Evolutionary conservation across 2,888 invertebrate genomes (phyloP), one percentile per base, ranked within the genome.

Genomic region (Polydrusus tereticollis): DNA sequence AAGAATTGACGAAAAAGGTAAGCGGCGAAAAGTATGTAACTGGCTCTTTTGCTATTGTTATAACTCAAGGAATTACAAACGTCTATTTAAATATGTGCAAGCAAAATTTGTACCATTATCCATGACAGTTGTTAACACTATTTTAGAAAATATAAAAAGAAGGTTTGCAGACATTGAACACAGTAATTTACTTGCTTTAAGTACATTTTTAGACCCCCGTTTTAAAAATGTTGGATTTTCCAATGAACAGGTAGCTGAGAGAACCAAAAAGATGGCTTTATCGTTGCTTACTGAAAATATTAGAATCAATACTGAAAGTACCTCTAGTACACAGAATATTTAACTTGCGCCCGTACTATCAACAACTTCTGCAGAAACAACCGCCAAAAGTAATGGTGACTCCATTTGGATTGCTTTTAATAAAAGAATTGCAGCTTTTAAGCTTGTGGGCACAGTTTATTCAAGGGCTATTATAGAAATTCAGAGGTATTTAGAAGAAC

Each of bases 131-230:
- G 10, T 45, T 6, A 45, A 16, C 2, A 8, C 2, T 1, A 6
- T 60, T 21, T 14, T 43, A 71, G 36, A 58, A 62, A 47, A 36
- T 36, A 55, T 60, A 7, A 38, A 16, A 20, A 20, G 12, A 8
- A 52, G 77, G 71, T 55, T 77, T 16, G 74, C 68, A 1, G 69
- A 74, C 20, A 23, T 78, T n/a, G 76, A 77, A 70, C 73, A 55
- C 21, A 74, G 70, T 45, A 68, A 73, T 14, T 67, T 72, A 20
- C 33, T 77, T 10, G n/a, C 65, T 16, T 14, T 76, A 16, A 33
- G 73, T 12, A 78, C 75, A 45, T 76, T 76, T 71, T 57, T 77
- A 20, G 77, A 78, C 62, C 78, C 76, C n/a, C 67, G 77, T 18
- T 78, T 66, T 69, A 77, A 77, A 72, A 72, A 72, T 71, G 21